Evolutionary conservation across 2,797 vertebrate species (phyloP).

Genomic region (Poecile montanus): DNA sequence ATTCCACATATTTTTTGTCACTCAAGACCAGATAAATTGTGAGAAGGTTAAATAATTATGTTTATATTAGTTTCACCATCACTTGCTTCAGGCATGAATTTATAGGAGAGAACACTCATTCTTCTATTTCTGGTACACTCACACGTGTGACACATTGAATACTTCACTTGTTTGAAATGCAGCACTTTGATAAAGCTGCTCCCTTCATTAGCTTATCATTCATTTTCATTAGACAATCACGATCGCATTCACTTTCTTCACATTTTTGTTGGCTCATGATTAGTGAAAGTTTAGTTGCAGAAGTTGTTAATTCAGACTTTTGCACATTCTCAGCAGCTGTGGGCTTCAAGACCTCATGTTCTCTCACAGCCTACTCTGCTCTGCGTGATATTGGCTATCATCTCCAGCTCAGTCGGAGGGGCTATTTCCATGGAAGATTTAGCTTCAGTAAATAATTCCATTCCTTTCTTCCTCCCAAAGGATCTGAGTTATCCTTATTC

Average conservation of each 20-base stretch:
- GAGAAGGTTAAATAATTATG: conserved; percentile 3
- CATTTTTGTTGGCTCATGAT: not conserved
- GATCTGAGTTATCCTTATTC: not conserved
- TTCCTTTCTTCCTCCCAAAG: not conserved
- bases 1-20: not conserved
- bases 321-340: not conserved
- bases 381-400: not conserved
- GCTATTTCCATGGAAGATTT: not conserved
- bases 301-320: not conserved
- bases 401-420: not conserved
- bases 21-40: not conserved
- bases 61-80: not conserved
- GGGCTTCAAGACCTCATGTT: not conserved
- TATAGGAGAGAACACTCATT: not conserved
- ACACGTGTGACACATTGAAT: not conserved
- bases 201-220: not conserved
- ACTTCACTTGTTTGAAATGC: not conserved
- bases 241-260: not conserved
- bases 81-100: not conserved
- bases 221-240: not conserved
- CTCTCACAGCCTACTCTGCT: not conserved
- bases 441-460: not conserved
- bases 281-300: not conserved
- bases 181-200: not conserved
- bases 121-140: conserved; percentile 10